These are phyloP conservation scores for Tricholaema leucomelas DNA, from an alignment of 2,113 vertebrate genomes.

Conservation along the genomic window DNA sequence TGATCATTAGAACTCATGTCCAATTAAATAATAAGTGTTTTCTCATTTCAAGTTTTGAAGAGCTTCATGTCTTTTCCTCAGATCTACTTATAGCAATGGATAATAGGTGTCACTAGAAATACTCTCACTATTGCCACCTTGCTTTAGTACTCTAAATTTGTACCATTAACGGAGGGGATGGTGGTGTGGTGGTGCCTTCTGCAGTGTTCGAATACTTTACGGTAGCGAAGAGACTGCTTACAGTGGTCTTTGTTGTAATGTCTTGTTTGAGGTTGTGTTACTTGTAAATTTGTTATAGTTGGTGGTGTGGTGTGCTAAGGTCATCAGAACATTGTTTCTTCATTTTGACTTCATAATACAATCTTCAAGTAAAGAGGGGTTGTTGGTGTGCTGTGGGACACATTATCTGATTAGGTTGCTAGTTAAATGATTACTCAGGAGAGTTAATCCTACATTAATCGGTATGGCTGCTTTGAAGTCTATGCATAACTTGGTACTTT, in stretches of 20 bases:
- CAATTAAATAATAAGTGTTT: not conserved
- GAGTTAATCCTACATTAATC: not conserved
- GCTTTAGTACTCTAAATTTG: not conserved
- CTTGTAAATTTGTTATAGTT: not conserved
- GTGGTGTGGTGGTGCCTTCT: not conserved
- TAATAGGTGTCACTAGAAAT: not conserved
- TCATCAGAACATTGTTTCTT: not conserved
- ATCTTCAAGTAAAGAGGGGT: not conserved
- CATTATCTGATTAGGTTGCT: not conserved
- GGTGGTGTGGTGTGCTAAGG: not conserved
- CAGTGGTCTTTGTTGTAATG: not conserved
- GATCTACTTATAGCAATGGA: not conserved
- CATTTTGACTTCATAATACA: not conserved
- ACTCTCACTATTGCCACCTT: not conserved
- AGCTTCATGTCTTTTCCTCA: not conserved
- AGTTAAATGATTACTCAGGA: not conserved
- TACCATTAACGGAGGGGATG: rapidly evolving
- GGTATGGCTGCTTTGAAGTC: constrained; percentile 21
- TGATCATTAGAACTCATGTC: not conserved
- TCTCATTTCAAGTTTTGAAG: not conserved
- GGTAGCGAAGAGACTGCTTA: not conserved
- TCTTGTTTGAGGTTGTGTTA: not conserved
- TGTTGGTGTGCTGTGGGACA: not conserved
- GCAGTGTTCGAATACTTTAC: not conserved
- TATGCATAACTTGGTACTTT: not conserved